Conservation (phyloP, 2,888 invertebrate genomes). For the Drosophila parthenogenetica region DNA sequence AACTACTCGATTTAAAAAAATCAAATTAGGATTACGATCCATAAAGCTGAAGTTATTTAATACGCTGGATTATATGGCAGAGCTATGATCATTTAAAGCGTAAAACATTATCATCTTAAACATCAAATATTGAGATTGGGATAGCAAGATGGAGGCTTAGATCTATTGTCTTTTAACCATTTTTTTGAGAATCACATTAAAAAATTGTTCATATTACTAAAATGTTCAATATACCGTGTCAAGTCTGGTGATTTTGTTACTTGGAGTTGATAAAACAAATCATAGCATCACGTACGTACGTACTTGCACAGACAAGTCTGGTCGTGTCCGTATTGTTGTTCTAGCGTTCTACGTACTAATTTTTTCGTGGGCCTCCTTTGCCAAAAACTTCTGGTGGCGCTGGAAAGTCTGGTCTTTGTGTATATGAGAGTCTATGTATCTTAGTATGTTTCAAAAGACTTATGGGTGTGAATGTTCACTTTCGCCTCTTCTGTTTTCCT, state of each 20-base stretch:
- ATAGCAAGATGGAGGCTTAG: no score
- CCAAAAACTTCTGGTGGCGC: neutral
- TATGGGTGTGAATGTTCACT: conserved; percentile 22
- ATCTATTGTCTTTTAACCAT: no score
- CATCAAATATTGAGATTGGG: no score
- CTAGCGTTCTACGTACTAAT: neutral
- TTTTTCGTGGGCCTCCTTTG: conserved; percentile 3
- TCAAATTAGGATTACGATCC: no score
- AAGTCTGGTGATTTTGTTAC: neutral
- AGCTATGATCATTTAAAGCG: no score
- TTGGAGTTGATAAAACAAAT: neutral
- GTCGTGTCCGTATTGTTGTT: neutral
- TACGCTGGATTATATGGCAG: no score
- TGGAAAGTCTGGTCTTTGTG: conserved; percentile 1
- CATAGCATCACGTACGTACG: neutral
- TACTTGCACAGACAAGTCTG: neutral
- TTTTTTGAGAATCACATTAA: no score
- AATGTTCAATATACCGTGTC: no score
- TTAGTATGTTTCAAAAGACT: conserved; percentile 4
- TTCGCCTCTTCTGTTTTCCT: neutral
- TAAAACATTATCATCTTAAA: no score
- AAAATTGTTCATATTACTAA: no score
- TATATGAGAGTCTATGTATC: conserved; percentile 6
- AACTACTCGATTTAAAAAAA: no score
- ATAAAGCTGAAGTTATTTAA: no score